Evolutionary conservation across 1,140 invertebrate genomes (phyloP), one percentile per base, ranked within the genome.

Genomic region (Arctopsyche grandis): DNA sequence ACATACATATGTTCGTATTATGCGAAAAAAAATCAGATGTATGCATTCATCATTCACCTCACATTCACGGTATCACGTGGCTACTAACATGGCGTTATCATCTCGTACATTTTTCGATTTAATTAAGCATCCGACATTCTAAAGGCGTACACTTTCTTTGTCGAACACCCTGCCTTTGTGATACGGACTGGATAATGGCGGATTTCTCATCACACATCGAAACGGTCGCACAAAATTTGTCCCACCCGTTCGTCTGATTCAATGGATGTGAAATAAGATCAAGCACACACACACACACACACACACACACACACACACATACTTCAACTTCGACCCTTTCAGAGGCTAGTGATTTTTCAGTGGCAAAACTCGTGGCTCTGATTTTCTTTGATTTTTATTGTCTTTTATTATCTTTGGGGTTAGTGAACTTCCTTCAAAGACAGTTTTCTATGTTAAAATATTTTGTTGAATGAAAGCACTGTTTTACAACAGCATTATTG

Each of bases 121-220:
- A 71, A 71, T 71, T 71, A 71, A 71, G 29, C 69, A 21, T 38
- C 69, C 4, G 69, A 71, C 69, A 71, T 71, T 71, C 19, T 71
- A 71, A 46, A 46, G 14, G 44, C 38, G 21, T 48, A 48, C 69
- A 44, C 43, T 71, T 44, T 71, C 69, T 46, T 71, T 71, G 69
- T 71, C 24, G 69, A n/a, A 69, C 66, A 43, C 29, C 24, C 66
- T 66, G 9, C 46, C 14, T 69, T 69, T 69, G 29, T 43, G 66
- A 29, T 26, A 5, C 66, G 66, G 19, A 10, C 16, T 24, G 24
- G 66, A 69, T 69, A 69, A 69, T 43, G 24, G 22, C 29, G 9
- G 3, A 16, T 60, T 60, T 9, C 56, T 21, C 56, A 21, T 60
- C 56, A 60, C 56, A 60, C 29, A 38, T 38, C 29, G 56, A 60